Percentiles rank a stretch among this genome's conserved stretches.
Conservation (phyloP, 1,140 invertebrate genomes). For the Ceratina calcarata region DNA sequence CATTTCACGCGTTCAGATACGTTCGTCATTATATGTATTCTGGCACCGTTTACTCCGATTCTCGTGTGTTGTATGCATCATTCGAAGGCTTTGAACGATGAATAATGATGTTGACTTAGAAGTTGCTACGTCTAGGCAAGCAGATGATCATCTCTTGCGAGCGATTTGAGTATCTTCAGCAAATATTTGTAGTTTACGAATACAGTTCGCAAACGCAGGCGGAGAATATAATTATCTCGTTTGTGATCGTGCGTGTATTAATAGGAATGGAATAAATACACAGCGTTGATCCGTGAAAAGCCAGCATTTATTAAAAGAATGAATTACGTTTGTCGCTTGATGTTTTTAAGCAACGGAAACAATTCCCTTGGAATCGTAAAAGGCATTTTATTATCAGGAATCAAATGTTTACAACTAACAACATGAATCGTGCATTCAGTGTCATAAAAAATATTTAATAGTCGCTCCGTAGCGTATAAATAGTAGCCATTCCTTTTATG, state of each 20-base stretch:
- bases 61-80: constrained; percentile 5
- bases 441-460: background rate
- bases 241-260: constrained; percentile 9
- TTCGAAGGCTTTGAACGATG: constrained; percentile 43
- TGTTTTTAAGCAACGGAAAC: too few species aligned
- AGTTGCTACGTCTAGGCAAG: constrained; percentile 42
- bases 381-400: background rate
- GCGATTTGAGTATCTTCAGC: constrained; percentile 33
- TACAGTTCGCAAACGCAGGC: constrained; percentile 19
- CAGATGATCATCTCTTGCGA: constrained; percentile 38
- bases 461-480: background rate
- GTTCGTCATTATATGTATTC: background rate
- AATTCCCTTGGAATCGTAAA: background rate
- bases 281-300: background rate
- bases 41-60: background rate
- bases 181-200: constrained; percentile 43
- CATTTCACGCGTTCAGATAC: background rate
- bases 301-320: background rate
- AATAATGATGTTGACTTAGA: constrained; percentile 49
- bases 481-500: background rate
- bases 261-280: background rate
- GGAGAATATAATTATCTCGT: constrained; percentile 29
- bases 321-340: background rate
- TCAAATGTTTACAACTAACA: background rate
- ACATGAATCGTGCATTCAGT: background rate